Base-by-base conservation (phyloP, 1,140 invertebrate genomes). In the Heliconius congener region DNA sequence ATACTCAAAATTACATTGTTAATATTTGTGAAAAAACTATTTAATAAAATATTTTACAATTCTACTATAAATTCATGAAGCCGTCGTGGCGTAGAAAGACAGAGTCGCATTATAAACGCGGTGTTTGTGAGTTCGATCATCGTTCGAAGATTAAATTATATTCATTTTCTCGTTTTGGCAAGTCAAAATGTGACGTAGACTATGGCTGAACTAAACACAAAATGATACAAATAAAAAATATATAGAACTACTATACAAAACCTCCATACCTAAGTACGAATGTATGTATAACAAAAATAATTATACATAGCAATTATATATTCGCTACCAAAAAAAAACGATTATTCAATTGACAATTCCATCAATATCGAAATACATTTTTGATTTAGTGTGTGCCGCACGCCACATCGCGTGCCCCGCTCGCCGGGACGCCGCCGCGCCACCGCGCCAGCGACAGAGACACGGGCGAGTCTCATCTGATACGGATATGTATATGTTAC, bases 341-440 rank as follows among this genome's bases (percentile, higher is more conserved):
- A n/a, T 30, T 66, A 66, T 66, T 66, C 60, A 66, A 66, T 66
- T 66, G 60, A 66, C 60, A 66, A 66, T 66, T 66, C 60, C 60
- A 66, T 66, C 60, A 66, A 66, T 66, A 66, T 66, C 60, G 74
- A 76, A 71, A 76, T 71, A 37, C 74, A 60, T 30, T 66, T 66
- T 66, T 66, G 60, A 66, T 66, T 27, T 66, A 66, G 13, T 39
- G 81, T 78, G 81, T 82, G 86, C 18, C 1, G 39, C 86, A 87
- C 86, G 86, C 80, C 16, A 87, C 50, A 39, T 86, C 39, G 84
- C 84, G 83, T 85, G 76, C n/a, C 3, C 18, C 34, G 8, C 34
- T 60, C 23, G 74, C 70, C 70, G 71, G 70, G 55, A 23, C 60
- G 23, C 57, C 55, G 27, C 19, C 55, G 2, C 34, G 2, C 34